Base-by-base conservation (phyloP, 2,113 vertebrate genomes). In the Isichthys henryi region DNA sequence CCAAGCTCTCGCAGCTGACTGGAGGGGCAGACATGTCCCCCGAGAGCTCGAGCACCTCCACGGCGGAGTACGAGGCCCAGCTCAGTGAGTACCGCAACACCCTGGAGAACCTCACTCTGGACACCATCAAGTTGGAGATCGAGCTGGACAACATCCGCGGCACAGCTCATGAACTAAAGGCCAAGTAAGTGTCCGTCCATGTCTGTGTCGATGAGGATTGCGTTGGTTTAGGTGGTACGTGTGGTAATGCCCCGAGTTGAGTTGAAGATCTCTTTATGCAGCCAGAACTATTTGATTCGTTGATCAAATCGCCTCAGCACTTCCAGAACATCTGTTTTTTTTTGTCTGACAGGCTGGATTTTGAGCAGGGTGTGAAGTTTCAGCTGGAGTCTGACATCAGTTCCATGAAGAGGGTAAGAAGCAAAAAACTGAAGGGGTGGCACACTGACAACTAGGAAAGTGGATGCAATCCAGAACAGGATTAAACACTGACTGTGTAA, bases 331-430 rank as follows among this genome's bases (percentile, higher is more conserved):
- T 21, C 17, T 56, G 31, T 52, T 56, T 21, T 10, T 3, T 21
- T 62, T 52, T 10, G 52, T 19, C 23, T 50, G 5, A 49, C 88
- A 95, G 94, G 91, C 88, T 91, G 88, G 94, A 95, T 88, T 94
- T 95, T 90, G 94, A 95, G 88, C 92, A 94, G 86, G 94, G 94
- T 23, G 94, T 94, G 62, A 94, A 91, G 91, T 94, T 92, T 83
- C 94, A 95, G 88, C 93, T 95, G 86, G 94, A 95, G 89, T 90
- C 93, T 53, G 94, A 95, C 88, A 93, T 94, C 66, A 86, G 77
- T 74, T 88, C 92, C 62, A 95, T 94, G 94, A 94, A 93, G 92
- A 91, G 91, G 93, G 94, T 94, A 90, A 84, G 77, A 31, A 88
- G 15, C 11, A 4, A 23, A 8, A 39, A 35, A 2, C 23, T 5